Conservation (phyloP, 1,140 invertebrate species). For the Sycophaga agraensis region DNA sequence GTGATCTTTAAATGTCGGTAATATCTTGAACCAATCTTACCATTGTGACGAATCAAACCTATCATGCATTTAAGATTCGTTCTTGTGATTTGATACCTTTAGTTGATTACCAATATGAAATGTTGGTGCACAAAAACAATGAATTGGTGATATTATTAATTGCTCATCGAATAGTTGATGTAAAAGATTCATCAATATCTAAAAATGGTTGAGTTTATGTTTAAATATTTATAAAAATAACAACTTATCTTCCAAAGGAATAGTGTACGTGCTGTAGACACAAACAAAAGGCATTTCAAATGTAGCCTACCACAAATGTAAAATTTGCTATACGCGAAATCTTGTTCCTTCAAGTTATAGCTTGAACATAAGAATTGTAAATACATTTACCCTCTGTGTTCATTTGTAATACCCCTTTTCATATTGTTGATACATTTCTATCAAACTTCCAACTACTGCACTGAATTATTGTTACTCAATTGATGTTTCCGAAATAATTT, state of each 20-base stretch:
- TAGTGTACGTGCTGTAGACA: conserved; percentile 14
- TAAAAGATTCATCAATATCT: conserved; percentile 7
- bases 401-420: conserved; percentile 28
- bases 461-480: not conserved
- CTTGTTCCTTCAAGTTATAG: conserved; percentile 29
- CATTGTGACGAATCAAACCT: conserved; percentile 8
- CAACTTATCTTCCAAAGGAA: conserved; percentile 21
- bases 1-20: conserved; percentile 24
- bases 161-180: conserved; percentile 19
- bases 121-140: conserved; percentile 23
- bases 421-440: conserved; percentile 19
- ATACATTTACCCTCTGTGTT: conserved; percentile 30
- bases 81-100: conserved; percentile 12
- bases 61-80: conserved; percentile 23
- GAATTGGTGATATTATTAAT: conserved; percentile 23
- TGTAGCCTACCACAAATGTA: conserved; percentile 26
- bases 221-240: conserved; percentile 19
- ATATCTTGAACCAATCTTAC: conserved; percentile 16
- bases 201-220: conserved; percentile 11
- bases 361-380: conserved; percentile 30
- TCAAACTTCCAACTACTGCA: conserved; percentile 6
- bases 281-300: conserved; percentile 22
- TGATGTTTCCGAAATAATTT: conserved; percentile 11
- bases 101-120: conserved; percentile 11
- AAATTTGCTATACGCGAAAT: conserved; percentile 24